Conservation (phyloP, 2,888 invertebrate species). For the Imbricaverruca yamaguchii region DNA sequence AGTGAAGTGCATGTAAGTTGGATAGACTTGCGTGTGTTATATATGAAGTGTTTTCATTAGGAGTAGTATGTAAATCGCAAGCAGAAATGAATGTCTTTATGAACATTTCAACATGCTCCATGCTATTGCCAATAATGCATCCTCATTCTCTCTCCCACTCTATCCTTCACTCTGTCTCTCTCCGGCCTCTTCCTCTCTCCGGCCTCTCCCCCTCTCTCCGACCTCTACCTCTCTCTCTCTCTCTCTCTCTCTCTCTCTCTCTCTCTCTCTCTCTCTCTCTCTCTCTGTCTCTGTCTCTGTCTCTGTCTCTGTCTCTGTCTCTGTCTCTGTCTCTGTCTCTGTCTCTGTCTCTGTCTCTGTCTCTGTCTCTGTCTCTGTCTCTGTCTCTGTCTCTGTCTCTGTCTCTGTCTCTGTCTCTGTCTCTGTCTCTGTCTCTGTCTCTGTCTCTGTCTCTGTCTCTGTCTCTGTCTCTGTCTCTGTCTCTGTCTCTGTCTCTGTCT, state of each 20-base stretch:
- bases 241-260: constrained; percentile 21
- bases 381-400: constrained; percentile 9
- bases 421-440: background rate
- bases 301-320: constrained; percentile 25
- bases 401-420: background rate
- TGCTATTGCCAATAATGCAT: too few relatives aligned
- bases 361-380: background rate
- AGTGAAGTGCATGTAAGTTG: too few relatives aligned
- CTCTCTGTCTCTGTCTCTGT: constrained; percentile 24
- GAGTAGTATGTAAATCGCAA: too few relatives aligned
- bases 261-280: constrained; percentile 27
- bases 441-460: background rate
- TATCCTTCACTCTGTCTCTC: too few relatives aligned
- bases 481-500: background rate
- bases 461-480: background rate
- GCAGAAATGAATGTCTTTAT: too few relatives aligned
- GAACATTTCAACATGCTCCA: too few relatives aligned
- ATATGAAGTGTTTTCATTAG: too few relatives aligned
- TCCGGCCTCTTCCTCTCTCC: background rate
- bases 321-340: background rate
- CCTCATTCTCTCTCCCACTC: too few relatives aligned
- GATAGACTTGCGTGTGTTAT: too few relatives aligned
- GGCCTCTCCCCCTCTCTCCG: constrained; percentile 12
- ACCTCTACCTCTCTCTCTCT: constrained; percentile 1
- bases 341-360: background rate